phyloP scores from a whole-genome alignment of 1,140 invertebrate species.

The Drosophila nasuta region DNA sequence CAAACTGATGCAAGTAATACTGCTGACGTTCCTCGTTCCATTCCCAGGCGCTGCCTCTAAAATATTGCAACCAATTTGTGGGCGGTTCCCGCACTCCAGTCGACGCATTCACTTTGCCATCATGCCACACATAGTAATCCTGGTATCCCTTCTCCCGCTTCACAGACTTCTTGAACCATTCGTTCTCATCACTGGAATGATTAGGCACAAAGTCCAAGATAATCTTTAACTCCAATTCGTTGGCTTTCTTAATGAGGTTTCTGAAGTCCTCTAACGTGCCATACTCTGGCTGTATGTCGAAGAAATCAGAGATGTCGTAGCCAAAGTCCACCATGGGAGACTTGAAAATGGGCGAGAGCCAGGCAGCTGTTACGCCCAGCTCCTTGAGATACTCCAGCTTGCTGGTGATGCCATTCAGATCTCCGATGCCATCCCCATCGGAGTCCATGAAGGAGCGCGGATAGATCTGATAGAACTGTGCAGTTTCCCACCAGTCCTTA shows the following conservation, averaged over 20 bases:
- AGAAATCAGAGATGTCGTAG: slow-evolving; percentile 89
- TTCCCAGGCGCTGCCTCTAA: slow-evolving; percentile 88
- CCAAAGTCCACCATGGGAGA: slow-evolving; percentile 89
- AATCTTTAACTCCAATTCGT: slow-evolving; percentile 80
- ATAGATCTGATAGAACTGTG: slow-evolving; percentile 89
- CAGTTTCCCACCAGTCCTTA: slow-evolving; percentile 85
- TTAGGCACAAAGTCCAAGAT: slow-evolving; percentile 87
- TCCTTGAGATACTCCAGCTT: slow-evolving; percentile 86
- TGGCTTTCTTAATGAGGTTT: slow-evolving; percentile 87
- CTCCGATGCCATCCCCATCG: slow-evolving; percentile 89
- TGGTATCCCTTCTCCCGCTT: slow-evolving; percentile 86
- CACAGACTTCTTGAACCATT: slow-evolving; percentile 90
- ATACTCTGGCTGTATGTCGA: slow-evolving; percentile 89
- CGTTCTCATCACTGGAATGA: slow-evolving; percentile 89
- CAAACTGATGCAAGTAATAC: slow-evolving; percentile 89
- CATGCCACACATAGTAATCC: slow-evolving; percentile 90
- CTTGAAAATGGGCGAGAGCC: slow-evolving; percentile 90
- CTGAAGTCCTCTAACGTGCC: slow-evolving; percentile 91
- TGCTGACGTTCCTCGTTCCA: slow-evolving; percentile 87
- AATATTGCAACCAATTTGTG: slow-evolving; percentile 88
- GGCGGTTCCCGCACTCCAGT: slow-evolving; percentile 85
- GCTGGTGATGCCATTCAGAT: slow-evolving; percentile 86
- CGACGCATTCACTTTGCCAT: slow-evolving; percentile 81
- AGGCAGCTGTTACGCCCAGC: slow-evolving; percentile 87
- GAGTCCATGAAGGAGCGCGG: slow-evolving; percentile 89